Evolutionary conservation across 2,888 invertebrate species (phyloP).

Genomic region (Nysson spinosus): DNA sequence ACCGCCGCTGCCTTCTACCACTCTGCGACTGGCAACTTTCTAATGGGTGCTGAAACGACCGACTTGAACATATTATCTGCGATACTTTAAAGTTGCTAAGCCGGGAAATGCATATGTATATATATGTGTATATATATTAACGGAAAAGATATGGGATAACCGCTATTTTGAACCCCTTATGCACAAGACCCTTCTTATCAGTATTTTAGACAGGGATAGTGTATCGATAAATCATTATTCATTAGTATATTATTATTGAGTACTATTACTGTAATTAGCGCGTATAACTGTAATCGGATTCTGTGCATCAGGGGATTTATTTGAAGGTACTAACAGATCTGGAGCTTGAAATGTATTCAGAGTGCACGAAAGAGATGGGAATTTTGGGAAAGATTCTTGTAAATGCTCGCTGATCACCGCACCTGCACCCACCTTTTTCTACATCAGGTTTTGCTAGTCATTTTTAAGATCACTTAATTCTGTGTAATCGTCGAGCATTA

Average conservation of each 20-base stretch:
- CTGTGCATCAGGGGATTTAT: conserved; percentile 22
- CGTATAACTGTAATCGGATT: background rate
- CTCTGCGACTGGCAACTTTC: conserved; percentile 67
- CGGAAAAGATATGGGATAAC: conserved; percentile 14
- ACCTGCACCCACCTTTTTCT: background rate
- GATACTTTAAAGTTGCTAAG: background rate
- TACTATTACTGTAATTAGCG: too few relatives aligned
- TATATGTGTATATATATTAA: conserved; percentile 16
- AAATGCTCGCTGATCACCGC: conserved; percentile 31
- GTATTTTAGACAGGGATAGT: too few relatives aligned
- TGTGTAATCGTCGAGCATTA: conserved; percentile 26
- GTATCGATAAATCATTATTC: too few relatives aligned
- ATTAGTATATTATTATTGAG: too few relatives aligned
- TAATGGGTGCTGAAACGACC: conserved; percentile 59
- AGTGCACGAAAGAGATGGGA: conserved; percentile 52
- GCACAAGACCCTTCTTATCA: conserved; percentile 1
- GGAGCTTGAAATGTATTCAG: conserved; percentile 31
- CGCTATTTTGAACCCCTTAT: conserved; percentile 11
- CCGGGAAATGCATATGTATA: background rate
- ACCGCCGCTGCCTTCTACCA: conserved; percentile 71
- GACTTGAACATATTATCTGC: background rate
- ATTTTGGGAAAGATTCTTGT: background rate
- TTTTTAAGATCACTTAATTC: background rate
- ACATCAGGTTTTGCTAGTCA: background rate
- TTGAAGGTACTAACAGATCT: conserved; percentile 45